These are phyloP conservation scores for Oreocharis arfaki DNA, from an alignment of 2,113 vertebrate species.

Conservation along the genomic window DNA sequence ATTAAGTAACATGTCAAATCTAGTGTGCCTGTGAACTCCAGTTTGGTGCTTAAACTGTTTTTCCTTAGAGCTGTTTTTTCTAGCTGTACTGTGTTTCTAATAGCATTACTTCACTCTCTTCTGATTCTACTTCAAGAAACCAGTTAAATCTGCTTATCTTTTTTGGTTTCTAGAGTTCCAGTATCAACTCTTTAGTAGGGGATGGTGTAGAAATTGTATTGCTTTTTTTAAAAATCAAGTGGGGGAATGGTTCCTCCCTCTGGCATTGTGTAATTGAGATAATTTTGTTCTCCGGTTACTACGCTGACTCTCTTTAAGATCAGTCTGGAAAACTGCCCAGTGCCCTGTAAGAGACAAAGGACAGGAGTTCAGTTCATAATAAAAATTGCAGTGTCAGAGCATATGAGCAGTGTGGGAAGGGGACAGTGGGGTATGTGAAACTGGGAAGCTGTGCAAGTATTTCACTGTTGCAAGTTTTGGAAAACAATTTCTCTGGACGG, in stretches of 20 bases:
- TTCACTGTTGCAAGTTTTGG: background rate
- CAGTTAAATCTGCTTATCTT: background rate
- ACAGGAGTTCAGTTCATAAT: background rate
- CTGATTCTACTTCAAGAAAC: background rate
- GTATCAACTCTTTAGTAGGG: background rate
- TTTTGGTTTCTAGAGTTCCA: background rate
- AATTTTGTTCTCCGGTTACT: background rate
- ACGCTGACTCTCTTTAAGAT: background rate
- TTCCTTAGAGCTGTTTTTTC: background rate
- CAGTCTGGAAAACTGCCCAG: constrained; percentile 4
- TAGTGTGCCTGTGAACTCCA: background rate
- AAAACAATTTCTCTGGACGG: background rate
- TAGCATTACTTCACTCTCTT: background rate
- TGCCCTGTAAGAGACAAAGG: background rate
- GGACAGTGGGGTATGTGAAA: background rate
- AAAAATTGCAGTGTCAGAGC: background rate
- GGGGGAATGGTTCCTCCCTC: background rate
- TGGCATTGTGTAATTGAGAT: background rate
- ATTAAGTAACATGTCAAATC: background rate
- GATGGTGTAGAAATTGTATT: background rate
- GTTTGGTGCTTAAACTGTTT: background rate
- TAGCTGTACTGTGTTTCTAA: background rate
- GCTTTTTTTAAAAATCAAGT: background rate
- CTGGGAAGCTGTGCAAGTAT: background rate
- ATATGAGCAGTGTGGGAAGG: background rate